Evolutionary conservation across 2,797 vertebrate genomes (phyloP), one percentile per base, ranked within the genome.

Genomic region (Cyprinella venusta): DNA sequence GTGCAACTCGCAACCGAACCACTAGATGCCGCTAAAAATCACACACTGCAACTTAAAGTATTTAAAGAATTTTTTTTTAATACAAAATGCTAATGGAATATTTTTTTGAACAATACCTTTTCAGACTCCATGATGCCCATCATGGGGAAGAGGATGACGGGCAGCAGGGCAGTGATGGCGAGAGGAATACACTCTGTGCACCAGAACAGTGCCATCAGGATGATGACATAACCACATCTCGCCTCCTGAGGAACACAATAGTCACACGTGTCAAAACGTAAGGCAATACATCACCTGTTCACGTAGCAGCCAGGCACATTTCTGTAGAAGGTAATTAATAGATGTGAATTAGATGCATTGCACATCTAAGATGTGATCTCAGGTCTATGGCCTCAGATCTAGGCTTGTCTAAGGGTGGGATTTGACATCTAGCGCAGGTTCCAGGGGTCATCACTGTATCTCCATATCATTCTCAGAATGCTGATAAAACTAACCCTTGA

Each of bases 191-290:
- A 97, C 91, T 99, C 98, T 0, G 96, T 97, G 87, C 98, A 98
- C 98, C 98, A 99, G 82, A 92, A 95, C 83, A 97, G 84, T 0
- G 98, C 96, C 97, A 99, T 99, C 80, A 99, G 18, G 74, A 97
- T 95, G 93, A 99, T 97, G 1, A 90, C 80, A 0, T 92, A 99
- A 21, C 93, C 97, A 15, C 98, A 97, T 81, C 40, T 87, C 1
- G 96, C 95, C 88, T 97, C 92, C 98, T 99, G 93, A 4, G 75
- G 81, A 13, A 64, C 1, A 54, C 42, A 21, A 79, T n/a, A 16
- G 33, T 33, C 4, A 40, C 18, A 42, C 4, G 8, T 36, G 54
- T 71, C 52, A 68, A 33, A 38, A 68, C 10, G 54, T 45, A 9
- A 63, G 50, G 0, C 7, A 65, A 67, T 38, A 67, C 63, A 52